Conservation (phyloP, 2,797 vertebrate species). For the Atherinosoma microstoma region DNA sequence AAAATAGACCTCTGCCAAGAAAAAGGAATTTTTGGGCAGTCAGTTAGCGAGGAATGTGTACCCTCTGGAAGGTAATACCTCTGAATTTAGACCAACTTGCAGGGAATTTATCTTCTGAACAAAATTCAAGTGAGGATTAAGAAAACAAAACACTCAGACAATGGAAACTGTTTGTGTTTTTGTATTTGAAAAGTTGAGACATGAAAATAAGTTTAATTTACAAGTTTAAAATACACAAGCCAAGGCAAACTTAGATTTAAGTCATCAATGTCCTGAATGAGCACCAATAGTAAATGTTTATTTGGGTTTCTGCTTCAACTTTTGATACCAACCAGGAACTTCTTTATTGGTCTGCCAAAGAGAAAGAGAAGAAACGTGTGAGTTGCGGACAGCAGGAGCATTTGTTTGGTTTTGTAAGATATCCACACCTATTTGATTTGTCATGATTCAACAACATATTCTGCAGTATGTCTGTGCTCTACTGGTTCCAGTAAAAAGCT, state of each 20-base stretch:
- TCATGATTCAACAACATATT: neutral
- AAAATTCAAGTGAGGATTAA: conserved; percentile 42
- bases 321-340: conserved; percentile 75
- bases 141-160: conserved; percentile 45
- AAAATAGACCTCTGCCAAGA: conserved; percentile 63
- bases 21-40: conserved; percentile 69
- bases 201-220: conserved; percentile 21
- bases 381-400: neutral
- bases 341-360: conserved; percentile 81
- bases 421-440: conserved; percentile 6
- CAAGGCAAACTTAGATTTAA: neutral
- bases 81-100: conserved; percentile 41
- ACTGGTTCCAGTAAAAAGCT: conserved; percentile 18
- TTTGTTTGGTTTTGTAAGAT: neutral
- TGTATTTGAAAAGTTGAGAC: conserved; percentile 38
- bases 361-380: conserved; percentile 25
- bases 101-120: conserved; percentile 45
- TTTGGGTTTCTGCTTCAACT: conserved; percentile 69
- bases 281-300: conserved; percentile 45
- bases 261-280: conserved; percentile 18
- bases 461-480: conserved; percentile 11
- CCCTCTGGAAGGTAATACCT: conserved; percentile 61
- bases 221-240: conserved; percentile 20
- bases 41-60: conserved; percentile 63
- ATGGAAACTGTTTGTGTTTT: conserved; percentile 22